Evolutionary conservation across 2,113 vertebrate species (phyloP).

Genomic region (Aegotheles bennettii): DNA sequence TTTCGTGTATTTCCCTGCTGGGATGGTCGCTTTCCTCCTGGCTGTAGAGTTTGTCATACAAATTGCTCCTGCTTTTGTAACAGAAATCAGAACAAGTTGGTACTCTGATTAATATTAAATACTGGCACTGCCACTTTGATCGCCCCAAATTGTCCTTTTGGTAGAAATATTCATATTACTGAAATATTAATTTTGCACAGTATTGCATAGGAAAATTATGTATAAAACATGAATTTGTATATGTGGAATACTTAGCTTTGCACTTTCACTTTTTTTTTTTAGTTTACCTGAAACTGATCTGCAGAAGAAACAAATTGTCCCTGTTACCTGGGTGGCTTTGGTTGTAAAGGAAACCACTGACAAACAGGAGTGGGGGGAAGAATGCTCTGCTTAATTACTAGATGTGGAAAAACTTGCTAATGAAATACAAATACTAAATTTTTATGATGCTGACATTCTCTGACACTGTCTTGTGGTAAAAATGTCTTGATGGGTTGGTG

Average conservation of each 20-base stretch:
- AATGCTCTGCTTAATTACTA: not conserved
- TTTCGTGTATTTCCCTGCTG: not conserved
- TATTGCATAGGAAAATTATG: not conserved
- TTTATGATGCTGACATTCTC: not conserved
- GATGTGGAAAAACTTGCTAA: not conserved
- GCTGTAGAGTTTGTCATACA: not conserved
- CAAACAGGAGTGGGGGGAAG: not conserved
- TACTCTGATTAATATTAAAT: not conserved
- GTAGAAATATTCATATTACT: not conserved
- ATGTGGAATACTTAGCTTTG: not conserved
- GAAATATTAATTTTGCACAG: not conserved
- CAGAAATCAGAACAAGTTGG: not conserved
- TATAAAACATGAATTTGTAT: not conserved
- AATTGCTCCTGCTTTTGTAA: not conserved
- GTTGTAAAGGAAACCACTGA: not conserved
- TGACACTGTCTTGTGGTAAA: not conserved
- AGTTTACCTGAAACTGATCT: not conserved
- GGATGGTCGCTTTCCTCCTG: not conserved
- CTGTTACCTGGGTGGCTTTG: rapidly evolving
- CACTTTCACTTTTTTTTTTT: not conserved
- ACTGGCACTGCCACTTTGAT: not conserved
- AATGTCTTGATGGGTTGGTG: not conserved
- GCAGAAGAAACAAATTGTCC: not conserved
- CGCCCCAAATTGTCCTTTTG: not conserved
- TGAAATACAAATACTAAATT: not conserved